A percentile compares a stretch with the other conserved stretches of the same genome.
Conservation (phyloP, 2,113 vertebrate species). For the Otus sunia region DNA sequence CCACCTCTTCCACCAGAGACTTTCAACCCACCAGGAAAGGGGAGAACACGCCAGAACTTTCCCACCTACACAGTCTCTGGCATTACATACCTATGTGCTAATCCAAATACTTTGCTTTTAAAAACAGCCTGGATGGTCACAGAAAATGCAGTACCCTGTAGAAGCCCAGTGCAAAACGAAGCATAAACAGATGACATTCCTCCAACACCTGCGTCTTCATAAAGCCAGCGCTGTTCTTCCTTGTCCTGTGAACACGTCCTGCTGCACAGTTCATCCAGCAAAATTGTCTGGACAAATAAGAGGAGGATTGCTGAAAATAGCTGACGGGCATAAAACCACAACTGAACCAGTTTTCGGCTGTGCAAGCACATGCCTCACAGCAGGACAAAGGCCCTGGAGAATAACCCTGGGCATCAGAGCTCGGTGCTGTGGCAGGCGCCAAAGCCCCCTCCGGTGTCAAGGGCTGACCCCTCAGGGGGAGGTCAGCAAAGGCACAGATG, state of each 20-base stretch:
- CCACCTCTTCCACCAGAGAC: neutral
- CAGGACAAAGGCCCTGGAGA: neutral
- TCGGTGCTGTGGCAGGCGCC: rapidly evolving
- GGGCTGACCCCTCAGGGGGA: neutral
- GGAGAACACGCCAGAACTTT: neutral
- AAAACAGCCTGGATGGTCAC: neutral
- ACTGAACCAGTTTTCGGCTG: neutral
- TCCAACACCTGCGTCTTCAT: neutral
- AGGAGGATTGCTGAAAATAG: neutral
- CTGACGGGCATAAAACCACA: neutral
- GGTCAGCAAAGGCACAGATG: neutral
- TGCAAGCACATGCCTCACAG: neutral
- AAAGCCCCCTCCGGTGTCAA: neutral
- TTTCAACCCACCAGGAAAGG: neutral
- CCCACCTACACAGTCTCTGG: neutral
- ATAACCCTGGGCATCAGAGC: neutral
- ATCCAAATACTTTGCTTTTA: neutral
- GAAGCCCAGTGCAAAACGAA: neutral
- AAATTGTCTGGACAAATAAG: neutral
- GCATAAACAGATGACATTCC: neutral
- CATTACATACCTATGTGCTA: neutral
- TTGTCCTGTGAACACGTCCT: neutral
- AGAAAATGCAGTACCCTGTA: rapidly evolving
- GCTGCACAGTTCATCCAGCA: neutral
- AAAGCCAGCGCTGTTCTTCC: neutral